These are phyloP conservation scores for Parazoanthus swiftii DNA, from an alignment of 92 coral and sea anemone species.

Conservation along the genomic window DNA sequence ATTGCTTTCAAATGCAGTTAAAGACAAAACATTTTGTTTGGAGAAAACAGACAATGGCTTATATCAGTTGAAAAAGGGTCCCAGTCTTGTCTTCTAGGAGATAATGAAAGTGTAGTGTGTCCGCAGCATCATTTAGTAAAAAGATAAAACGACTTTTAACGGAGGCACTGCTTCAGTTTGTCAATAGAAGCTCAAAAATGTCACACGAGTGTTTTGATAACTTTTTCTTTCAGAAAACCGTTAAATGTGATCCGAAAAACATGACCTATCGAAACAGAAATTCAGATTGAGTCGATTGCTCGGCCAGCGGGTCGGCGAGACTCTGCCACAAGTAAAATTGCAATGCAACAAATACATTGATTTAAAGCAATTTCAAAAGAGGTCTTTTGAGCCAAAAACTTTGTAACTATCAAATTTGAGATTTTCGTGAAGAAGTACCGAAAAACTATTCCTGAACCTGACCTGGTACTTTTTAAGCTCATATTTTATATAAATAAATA, in stretches of 20 bases:
- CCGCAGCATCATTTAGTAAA: no score
- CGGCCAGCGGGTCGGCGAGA: not conserved
- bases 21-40: no score
- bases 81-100: slow-evolving; percentile 33
- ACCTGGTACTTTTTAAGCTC: no score
- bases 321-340: not conserved
- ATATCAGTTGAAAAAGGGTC: no score
- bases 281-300: not conserved
- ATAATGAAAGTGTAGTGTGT: not conserved
- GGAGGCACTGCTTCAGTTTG: not conserved
- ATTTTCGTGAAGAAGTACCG: no score
- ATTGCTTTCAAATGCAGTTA: no score
- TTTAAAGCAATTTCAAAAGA: not conserved
- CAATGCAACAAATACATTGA: not conserved
- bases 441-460: no score
- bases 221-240: not conserved
- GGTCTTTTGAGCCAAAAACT: no score
- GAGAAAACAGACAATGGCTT: no score
- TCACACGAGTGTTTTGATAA: not conserved
- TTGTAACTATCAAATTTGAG: no score
- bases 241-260: not conserved
- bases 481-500: no score
- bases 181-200: not conserved
- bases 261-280: not conserved
- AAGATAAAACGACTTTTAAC: not conserved